Percentiles rank a stretch among this genome's conserved stretches.
These are phyloP conservation scores for Perca fluviatilis DNA, from an alignment of 2,113 vertebrate genomes.

Conservation along the genomic window DNA sequence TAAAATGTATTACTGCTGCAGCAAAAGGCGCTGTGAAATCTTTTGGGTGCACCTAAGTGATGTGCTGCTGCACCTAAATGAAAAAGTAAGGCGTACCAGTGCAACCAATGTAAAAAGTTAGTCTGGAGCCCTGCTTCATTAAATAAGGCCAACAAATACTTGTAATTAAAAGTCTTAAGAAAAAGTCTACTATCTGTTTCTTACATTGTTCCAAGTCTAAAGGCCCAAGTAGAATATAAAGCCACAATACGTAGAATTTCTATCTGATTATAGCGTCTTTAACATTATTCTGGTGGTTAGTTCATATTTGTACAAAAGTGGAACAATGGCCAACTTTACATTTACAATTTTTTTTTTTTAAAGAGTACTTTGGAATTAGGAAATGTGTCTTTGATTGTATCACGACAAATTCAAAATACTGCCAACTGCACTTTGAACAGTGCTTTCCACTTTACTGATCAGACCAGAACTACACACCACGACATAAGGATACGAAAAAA, in stretches of 20 bases:
- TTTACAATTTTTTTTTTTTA: background rate
- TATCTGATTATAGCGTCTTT: background rate
- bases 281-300: background rate
- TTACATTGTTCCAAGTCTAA: background rate
- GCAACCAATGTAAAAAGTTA: background rate
- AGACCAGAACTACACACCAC: background rate
- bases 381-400: slow-evolving; percentile 8
- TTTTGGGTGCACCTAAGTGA: no score
- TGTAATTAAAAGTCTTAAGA: background rate
- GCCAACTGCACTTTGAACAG: slow-evolving; percentile 19
- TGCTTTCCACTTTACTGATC: slow-evolving; percentile 14
- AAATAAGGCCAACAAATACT: background rate
- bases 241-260: background rate
- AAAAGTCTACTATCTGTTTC: background rate
- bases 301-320: background rate
- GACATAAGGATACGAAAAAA: background rate
- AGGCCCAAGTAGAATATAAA: background rate
- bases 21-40: no score
- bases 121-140: background rate
- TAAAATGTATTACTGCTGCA: no score
- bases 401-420: background rate
- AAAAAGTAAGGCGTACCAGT: background rate
- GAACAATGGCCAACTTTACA: background rate
- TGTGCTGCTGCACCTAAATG: no score
- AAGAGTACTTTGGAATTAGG: background rate